Base-by-base conservation (phyloP, 2,797 vertebrate genomes). In the Lindbergichthys nudifrons region DNA sequence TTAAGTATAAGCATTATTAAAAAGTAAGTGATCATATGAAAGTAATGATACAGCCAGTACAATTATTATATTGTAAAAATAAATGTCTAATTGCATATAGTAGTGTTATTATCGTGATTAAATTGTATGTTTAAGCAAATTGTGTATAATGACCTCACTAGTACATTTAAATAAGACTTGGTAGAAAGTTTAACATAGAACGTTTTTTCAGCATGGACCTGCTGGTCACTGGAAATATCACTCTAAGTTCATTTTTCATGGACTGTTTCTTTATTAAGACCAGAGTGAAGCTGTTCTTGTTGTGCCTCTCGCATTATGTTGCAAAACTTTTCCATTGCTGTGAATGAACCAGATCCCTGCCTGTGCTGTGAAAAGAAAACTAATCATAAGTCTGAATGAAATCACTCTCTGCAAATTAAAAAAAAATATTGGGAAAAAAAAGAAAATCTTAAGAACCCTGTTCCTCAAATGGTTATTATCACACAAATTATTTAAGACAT, bases 391-490 rank as follows among this genome's bases (percentile, higher is more conserved):
- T 61, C 57, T 26, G 26, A 36, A 3, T 18, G 14, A 1, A 3
- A 26, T 26, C 26, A 26, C 26, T 5, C 26, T 5, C 26, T 5
- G n/a, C 30, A 69, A 7, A 42, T 43, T 23, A 30, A 3, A 1
- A 41, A 47, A 47, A 53, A 26, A 19, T 58, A 26, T 26, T 26
- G n/a, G 42, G 19, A 47, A n/a, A 0, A 21, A 23, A 23, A 26
- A n/a, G 26, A 26, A 51, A 64, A 42, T 30, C 18, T 12, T 2
- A 59, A 21, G 3, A n/a, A 21, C 13, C 1, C 30, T 54, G n/a
- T n/a, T 42, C 11, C 52, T 43, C 23, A 36, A 80, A 48, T 60
- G 47, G 14, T 32, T 62, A 69, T 57, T 3, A 41, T 12, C 16
- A 50, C 15, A 19, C 15, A 21, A 58, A 65, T 50, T 6, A 8